Conservation (phyloP, 2,113 vertebrate species). For the Eonycteris spelaea region DNA sequence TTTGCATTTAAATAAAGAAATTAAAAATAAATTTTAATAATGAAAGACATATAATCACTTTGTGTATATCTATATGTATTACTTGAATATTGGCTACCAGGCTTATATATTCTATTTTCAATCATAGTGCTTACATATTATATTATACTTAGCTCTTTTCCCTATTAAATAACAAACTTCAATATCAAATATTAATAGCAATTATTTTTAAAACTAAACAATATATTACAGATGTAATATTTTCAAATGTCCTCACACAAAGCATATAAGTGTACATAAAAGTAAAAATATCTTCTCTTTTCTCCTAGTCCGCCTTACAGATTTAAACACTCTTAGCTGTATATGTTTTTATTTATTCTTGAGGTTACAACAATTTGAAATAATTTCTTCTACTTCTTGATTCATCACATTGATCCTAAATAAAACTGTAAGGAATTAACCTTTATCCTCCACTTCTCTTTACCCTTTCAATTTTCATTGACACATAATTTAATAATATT, state of each 20-base stretch:
- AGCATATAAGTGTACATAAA: background rate
- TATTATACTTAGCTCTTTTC: background rate
- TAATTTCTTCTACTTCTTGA: background rate
- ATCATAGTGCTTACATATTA: background rate
- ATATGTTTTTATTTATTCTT: background rate
- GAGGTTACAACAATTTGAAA: background rate
- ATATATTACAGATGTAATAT: background rate
- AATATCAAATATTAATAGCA: background rate
- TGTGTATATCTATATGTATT: background rate
- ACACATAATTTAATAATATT: background rate
- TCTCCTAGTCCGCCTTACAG: background rate
- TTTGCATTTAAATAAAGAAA: background rate
- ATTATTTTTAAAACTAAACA: background rate
- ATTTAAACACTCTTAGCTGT: background rate
- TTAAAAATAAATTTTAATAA: background rate
- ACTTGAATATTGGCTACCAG: background rate
- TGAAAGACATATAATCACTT: background rate
- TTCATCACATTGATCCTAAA: background rate
- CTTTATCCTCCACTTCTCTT: background rate
- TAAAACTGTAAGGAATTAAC: background rate
- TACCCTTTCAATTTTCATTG: background rate
- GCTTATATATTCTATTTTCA: background rate
- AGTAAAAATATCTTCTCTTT: background rate
- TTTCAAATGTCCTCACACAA: background rate
- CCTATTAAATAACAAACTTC: background rate